A percentile compares a stretch with the other conserved stretches of the same genome.
Conservation (phyloP, 1,140 invertebrate genomes). For the Matsumurasca onukii region DNA sequence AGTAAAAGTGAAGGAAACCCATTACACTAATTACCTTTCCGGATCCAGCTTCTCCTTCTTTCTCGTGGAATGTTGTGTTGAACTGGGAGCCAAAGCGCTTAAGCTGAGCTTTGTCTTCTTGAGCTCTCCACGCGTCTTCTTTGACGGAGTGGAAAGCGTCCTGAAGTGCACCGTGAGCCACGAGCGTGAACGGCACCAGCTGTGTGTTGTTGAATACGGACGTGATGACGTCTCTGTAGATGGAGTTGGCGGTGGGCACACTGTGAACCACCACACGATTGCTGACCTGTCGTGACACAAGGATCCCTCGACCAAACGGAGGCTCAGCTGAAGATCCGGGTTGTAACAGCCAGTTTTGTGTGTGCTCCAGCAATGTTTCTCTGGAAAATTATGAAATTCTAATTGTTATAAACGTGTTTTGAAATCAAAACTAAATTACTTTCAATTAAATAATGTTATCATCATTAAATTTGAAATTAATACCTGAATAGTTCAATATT, state of each 20-base stretch:
- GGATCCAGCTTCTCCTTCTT: conserved; percentile 57
- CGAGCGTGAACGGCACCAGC: conserved; percentile 84
- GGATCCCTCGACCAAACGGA: conserved; percentile 87
- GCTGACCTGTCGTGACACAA: conserved; percentile 76
- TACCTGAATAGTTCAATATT: too few species aligned
- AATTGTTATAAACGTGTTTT: not conserved
- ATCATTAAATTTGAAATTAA: too few species aligned
- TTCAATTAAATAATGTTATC: too few species aligned
- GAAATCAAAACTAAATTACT: not conserved
- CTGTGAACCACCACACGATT: conserved; percentile 82
- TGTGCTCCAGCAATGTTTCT: conserved; percentile 7
- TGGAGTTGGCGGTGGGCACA: conserved; percentile 82
- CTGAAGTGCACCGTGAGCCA: conserved; percentile 84
- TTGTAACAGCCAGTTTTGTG: conserved; percentile 10
- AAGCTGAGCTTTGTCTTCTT: conserved; percentile 83
- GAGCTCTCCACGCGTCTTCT: conserved; percentile 82
- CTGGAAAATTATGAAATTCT: conserved; percentile 18
- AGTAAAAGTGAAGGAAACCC: not conserved
- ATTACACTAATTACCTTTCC: conserved; percentile 37
- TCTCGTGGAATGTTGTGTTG: conserved; percentile 91
- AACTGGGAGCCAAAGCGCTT: conserved; percentile 87
- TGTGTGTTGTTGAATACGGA: conserved; percentile 91
- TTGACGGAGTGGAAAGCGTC: conserved; percentile 96
- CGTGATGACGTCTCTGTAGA: conserved; percentile 89
- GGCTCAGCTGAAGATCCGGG: conserved; percentile 61